Base-by-base conservation (phyloP, 2,797 vertebrate species). In the Clarias laeviceps region DNA sequence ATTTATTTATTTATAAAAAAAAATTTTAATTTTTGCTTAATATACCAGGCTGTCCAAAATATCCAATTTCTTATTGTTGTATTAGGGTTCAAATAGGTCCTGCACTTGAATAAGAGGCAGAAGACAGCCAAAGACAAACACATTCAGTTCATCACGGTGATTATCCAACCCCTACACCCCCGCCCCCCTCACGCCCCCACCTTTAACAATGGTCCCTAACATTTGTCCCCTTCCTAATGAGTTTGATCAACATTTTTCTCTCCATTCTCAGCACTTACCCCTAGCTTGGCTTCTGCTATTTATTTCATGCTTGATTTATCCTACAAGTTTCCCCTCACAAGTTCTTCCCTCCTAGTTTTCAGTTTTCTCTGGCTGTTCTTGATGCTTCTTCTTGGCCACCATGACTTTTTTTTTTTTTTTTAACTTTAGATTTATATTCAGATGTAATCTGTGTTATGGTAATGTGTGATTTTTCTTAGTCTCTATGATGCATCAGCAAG, bases 401-500 rank as follows among this genome's bases (percentile, higher is more conserved):
- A 54, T 45, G 73, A 54, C 2, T 20, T 76, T 68, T 20, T 64
- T 45, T 61, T 61, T 57, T 57, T 18, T 54, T 57, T 40, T 76
- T 22, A 17, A 72, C 45, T 29, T 6, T 14, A 69, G 5, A 4
- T 89, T 82, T 79, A 50, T 62, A 78, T 78, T 79, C 9, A 70
- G n/a, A 84, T 82, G 37, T 59, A 73, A 62, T 32, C 24, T 66
- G 64, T 8, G 37, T 80, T 72, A 77, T 15, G 56, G 89, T 91
- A 89, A 92, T 83, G 81, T 90, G 45, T 88, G 85, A 84, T 91
- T 87, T 87, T 1, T 78, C 90, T 32, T 78, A 99, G 97, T 98
- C 83, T 95, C 97, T 92, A 96, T 98, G 97, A 97, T 98, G 96
- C 97, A 99, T 91, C 98, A 98, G 93, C 98, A 98, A 94, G 95